A percentile compares a stretch with the other conserved stretches of the same genome.
phyloP scores from a whole-genome alignment of 2,797 vertebrate species.

The Hemitrygon akajei region DNA sequence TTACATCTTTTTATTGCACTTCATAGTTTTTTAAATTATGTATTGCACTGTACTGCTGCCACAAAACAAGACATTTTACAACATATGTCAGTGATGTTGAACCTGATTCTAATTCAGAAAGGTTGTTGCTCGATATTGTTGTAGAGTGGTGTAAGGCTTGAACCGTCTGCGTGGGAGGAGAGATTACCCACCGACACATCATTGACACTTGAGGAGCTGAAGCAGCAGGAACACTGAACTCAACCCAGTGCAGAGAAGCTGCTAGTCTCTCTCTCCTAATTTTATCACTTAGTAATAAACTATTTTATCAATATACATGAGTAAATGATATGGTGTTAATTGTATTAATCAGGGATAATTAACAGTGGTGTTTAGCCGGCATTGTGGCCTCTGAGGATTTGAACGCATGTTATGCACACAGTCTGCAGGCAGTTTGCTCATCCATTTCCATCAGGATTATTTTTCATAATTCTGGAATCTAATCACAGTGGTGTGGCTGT shows the following conservation, averaged over 20 bases:
- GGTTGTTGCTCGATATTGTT: too few species aligned
- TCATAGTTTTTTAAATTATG: too few species aligned
- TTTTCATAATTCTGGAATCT: neutral
- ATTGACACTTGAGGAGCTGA: neutral
- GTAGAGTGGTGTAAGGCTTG: neutral
- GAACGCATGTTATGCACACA: neutral
- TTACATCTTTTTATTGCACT: too few species aligned
- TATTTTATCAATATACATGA: slow-evolving; percentile 36
- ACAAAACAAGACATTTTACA: too few species aligned
- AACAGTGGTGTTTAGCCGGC: neutral
- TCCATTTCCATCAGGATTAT: neutral
- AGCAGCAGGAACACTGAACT: neutral
- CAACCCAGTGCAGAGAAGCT: too few species aligned
- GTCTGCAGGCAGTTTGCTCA: slow-evolving; percentile 7
- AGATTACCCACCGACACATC: neutral
- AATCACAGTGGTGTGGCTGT: neutral
- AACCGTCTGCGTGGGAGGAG: neutral
- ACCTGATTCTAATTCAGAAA: too few species aligned
- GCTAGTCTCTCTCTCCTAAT: neutral
- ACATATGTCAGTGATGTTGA: too few species aligned
- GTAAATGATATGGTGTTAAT: slow-evolving; percentile 31
- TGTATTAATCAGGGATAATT: slow-evolving; percentile 33
- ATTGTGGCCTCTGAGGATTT: neutral
- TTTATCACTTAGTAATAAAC: slow-evolving; percentile 12
- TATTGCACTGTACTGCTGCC: too few species aligned